Percentiles rank a stretch among this genome's conserved stretches.
These are phyloP conservation scores for Trachelus troglodyta DNA, from an alignment of 2,888 invertebrate species.

Conservation along the genomic window DNA sequence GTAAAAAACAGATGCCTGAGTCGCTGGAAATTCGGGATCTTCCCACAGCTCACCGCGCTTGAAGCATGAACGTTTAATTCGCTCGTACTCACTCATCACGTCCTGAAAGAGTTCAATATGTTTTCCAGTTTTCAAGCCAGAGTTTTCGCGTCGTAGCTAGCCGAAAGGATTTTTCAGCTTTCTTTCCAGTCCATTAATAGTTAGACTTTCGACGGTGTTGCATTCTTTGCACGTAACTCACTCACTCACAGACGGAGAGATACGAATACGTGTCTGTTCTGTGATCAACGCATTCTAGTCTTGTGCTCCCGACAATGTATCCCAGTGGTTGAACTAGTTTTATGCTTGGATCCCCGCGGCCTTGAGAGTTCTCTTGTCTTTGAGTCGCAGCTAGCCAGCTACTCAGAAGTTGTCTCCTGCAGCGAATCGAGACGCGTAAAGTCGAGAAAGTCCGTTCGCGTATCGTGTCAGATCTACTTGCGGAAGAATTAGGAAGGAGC, in stretches of 20 bases:
- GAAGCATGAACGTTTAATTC: slow-evolving; percentile 82
- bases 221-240: background rate
- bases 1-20: slow-evolving; percentile 90
- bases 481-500: slow-evolving; percentile 11
- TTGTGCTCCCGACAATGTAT: background rate
- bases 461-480: slow-evolving; percentile 13
- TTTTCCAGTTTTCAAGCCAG: background rate
- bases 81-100: slow-evolving; percentile 85
- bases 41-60: slow-evolving; percentile 87
- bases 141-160: no score
- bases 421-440: background rate
- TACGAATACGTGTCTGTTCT: background rate
- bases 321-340: slow-evolving; percentile 37
- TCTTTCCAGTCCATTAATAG: background rate
- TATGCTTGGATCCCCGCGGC: slow-evolving; percentile 49
- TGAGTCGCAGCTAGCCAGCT: background rate
- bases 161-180: background rate
- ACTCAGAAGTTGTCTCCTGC: background rate
- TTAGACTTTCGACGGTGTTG: background rate
- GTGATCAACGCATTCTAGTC: background rate
- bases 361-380: slow-evolving; percentile 34
- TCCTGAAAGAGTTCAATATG: slow-evolving; percentile 49
- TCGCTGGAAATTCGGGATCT: slow-evolving; percentile 91
- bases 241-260: background rate
- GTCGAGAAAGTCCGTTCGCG: slow-evolving; percentile 25